Base-by-base conservation (phyloP, 2,113 vertebrate species). In the Propithecus coquereli region DNA sequence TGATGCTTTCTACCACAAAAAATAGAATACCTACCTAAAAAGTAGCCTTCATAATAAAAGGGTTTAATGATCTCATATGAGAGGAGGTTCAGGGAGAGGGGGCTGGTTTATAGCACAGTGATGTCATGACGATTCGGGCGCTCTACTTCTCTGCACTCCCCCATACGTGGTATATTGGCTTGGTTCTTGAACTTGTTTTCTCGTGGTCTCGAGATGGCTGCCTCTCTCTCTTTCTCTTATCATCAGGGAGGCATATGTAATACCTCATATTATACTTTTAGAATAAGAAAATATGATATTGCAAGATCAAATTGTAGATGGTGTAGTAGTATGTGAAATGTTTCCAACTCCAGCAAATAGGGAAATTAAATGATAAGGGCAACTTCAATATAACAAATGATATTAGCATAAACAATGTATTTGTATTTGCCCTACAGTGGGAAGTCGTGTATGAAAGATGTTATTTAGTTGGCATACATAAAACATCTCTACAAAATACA, bases 141-240 rank as follows among this genome's bases (percentile, higher is more conserved):
- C 32, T 76, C 87, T 66, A 23, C 47, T 92, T 88, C 43, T 81
- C 9, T 87, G 32, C 22, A 4, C 3, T 82, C 8, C 13, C 18
- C 20, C 14, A 82, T 70, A 30, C 34, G 94, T 57, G 22, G 23
- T 47, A 30, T 59, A 45, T 63, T 63, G 52, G 23, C 5, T 90
- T 93, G 25, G 17, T 96, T 83, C 30, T 77, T 40, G 93, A 94
- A 77, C 1, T 95, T 93, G 3, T 85, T 83, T 94, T n/a, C 16
- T 96, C 4, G 30, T 63, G 43, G 73, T 84, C 65, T 83, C 45
- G 54, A 50, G 66, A 71, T 43, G n/a, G 65, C 3, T 54, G 12
- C 7, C 8, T 66, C 40, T 34, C 25, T 70, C 25, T 65, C 30
- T 82, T 13, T 27, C 47, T 52, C 32, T 52, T 54, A 23, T 73